phyloP scores from a whole-genome alignment of 2,113 vertebrate species.

The Bubalus kerabau region DNA sequence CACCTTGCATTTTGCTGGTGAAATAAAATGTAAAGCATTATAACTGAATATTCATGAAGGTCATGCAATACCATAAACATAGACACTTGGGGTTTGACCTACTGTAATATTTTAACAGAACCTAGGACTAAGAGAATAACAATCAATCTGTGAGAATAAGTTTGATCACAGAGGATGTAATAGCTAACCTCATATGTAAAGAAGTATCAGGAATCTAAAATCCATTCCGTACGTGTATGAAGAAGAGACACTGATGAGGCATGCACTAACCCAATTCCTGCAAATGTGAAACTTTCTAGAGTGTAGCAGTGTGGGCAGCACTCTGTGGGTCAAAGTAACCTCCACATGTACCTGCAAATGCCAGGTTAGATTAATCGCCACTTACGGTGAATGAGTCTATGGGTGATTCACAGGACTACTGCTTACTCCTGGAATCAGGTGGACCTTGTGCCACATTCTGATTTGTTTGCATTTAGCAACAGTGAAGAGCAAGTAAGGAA shows the following conservation, averaged over 20 bases:
- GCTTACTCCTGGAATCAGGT: slow-evolving; percentile 12
- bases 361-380: not conserved
- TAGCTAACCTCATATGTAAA: not conserved
- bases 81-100: not conserved
- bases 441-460: not conserved
- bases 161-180: not conserved
- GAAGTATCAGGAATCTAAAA: not conserved
- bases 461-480: slow-evolving; percentile 34
- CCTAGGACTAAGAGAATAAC: not conserved
- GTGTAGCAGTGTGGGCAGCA: not conserved
- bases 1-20: not conserved
- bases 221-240: not conserved
- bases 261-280: not conserved
- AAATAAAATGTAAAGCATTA: not conserved
- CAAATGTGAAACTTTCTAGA: not conserved
- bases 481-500: slow-evolving; percentile 12
- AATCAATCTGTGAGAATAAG: not conserved
- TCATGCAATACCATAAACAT: not conserved
- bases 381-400: not conserved
- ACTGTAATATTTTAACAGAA: not conserved
- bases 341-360: not conserved
- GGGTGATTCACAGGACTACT: not conserved
- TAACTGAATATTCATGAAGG: not conserved
- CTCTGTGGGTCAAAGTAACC: not conserved
- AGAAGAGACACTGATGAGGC: not conserved